Base-by-base conservation (phyloP, 2,888 invertebrate species). In the Cecidostiba fungosa region DNA sequence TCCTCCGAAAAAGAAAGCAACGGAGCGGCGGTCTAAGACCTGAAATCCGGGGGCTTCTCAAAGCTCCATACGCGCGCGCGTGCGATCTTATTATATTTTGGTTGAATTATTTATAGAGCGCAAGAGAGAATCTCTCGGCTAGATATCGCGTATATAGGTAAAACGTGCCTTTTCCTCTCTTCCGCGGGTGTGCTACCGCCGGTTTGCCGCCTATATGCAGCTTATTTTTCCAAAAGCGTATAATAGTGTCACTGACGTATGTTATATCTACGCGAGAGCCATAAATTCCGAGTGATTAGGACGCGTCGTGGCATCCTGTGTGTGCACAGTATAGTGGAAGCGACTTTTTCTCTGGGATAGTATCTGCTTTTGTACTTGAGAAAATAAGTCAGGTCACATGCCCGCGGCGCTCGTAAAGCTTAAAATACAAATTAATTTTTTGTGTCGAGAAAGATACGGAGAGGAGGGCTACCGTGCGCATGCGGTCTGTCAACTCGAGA, bases 91-190 rank as follows among this genome's bases (percentile, higher is more conserved):
- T 91, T 91, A 91, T 91, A 91, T 92, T 92, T 92, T 90, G 88
- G 89, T 90, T 92, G 92, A 92, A 92, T 92, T 92, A 92, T 92
- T 92, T 92, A 92, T 92, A 91, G 91, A 91, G 88, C 87, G 85
- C 36, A 6, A 2, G 88, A 86, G 88, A 86, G 84, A 59, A n/a
- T n/a, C 23, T 59, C 54, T 86, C 74, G 72, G 80, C 50, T 81
- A 77, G 85, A 80, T 83, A 50, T 16, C 47, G 47, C 72, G 83
- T 77, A 74, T 81, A 43, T 43, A 84, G 86, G 82, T 85, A 81
- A 86, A 80, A 86, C 85, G 86, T 86, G 87, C 79, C 62, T 86
- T 81, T 76, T 70, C 36, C 39, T 62, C 72, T 77, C 66, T 59
- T 19, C 19, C 50, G 59, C 69, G 54, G 6, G 1, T 8, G 54